phyloP scores from a whole-genome alignment of 1,140 invertebrate species.

The Mesaphorura yosii region DNA sequence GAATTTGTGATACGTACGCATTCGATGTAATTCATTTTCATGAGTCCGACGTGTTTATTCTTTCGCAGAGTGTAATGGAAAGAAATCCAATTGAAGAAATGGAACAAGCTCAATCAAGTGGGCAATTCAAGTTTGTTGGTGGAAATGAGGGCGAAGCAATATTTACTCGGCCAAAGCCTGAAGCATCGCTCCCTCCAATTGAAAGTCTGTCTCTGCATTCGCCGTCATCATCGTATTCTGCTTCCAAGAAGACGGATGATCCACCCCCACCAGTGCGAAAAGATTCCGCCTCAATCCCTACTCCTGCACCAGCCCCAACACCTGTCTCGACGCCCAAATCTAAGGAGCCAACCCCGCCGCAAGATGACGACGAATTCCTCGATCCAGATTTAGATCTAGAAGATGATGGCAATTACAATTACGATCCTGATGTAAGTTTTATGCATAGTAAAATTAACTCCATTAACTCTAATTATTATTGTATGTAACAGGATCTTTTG shows the following conservation, averaged over 20 bases:
- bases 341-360: conserved; percentile 2
- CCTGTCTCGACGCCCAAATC: conserved; percentile 16
- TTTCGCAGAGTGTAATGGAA: conserved; percentile 52
- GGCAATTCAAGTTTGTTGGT: too few relatives aligned
- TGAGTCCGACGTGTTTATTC: neutral
- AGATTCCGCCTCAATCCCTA: conserved; percentile 8
- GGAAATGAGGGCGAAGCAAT: too few relatives aligned
- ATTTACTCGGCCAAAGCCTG: too few relatives aligned
- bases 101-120: too few relatives aligned
- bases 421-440: conserved; percentile 25
- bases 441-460: neutral
- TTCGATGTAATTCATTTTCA: conserved; percentile 1
- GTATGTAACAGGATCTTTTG: conserved; percentile 47
- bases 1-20: neutral
- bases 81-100: conserved; percentile 62
- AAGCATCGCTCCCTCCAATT: too few relatives aligned
- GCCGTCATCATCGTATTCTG: conserved; percentile 16
- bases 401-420: conserved; percentile 37
- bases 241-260: conserved; percentile 2
- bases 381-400: conserved; percentile 43
- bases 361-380: conserved; percentile 34
- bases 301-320: conserved; percentile 15
- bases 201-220: conserved; percentile 4
- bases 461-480: conserved; percentile 15
- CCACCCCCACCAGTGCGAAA: neutral